These are phyloP conservation scores for Gastracanthus pulcherrimus DNA, from an alignment of 2,888 invertebrate species.

Conservation along the genomic window DNA sequence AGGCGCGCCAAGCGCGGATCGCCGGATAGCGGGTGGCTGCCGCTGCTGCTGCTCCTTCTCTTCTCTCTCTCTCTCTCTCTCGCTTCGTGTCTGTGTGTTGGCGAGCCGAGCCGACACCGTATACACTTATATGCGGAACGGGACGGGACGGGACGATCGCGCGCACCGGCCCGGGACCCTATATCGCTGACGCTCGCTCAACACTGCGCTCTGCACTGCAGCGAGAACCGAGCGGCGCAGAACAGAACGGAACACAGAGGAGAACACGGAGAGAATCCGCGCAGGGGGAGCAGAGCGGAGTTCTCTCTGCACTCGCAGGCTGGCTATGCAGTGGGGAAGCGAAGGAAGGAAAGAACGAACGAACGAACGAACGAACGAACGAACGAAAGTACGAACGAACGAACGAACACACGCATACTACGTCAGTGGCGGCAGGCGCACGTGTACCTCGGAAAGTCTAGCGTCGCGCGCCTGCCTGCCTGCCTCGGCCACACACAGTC, in stretches of 20 bases:
- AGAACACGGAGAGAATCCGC: too few species aligned
- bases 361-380: background rate
- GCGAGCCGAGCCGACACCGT: too few species aligned
- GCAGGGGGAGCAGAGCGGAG: too few species aligned
- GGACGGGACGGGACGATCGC: too few species aligned
- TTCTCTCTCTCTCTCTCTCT: too few species aligned
- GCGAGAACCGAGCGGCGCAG: too few species aligned
- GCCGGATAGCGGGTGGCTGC: slow-evolving; percentile 51
- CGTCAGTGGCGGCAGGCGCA: slow-evolving; percentile 33
- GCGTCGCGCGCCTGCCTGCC: slow-evolving; percentile 52
- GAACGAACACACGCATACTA: background rate
- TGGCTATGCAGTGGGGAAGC: slow-evolving; percentile 1
- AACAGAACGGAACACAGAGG: too few species aligned
- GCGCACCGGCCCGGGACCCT: slow-evolving; percentile 58
- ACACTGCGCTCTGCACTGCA: background rate
- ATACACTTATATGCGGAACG: too few species aligned
- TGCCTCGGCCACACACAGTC: slow-evolving; percentile 52
- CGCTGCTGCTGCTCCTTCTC: too few species aligned
- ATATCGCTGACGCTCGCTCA: background rate
- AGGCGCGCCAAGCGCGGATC: slow-evolving; percentile 67
- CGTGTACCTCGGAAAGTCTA: slow-evolving; percentile 44
- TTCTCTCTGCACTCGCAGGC: too few species aligned
- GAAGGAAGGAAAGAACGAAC: background rate
- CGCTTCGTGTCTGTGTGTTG: too few species aligned
- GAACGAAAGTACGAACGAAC: background rate